Evolutionary conservation across 1,140 invertebrate genomes (phyloP), one percentile per base, ranked within the genome.

Genomic region (Megalopta genalis): DNA sequence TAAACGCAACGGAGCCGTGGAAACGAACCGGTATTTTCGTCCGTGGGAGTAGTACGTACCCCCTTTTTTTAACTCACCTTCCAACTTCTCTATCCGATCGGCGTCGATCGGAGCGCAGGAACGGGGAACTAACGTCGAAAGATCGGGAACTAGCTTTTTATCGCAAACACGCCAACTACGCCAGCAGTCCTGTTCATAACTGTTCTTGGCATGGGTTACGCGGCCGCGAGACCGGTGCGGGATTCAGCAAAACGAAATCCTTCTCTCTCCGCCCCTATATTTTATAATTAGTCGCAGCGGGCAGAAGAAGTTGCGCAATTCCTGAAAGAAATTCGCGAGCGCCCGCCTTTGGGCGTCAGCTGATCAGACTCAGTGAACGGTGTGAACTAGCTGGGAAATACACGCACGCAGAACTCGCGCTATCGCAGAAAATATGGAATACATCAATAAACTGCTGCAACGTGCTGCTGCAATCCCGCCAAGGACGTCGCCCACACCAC

Each of bases 281-380:
- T 84, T 90, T 90, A 90, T 90, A 86, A 89, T 90, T 90, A 90
- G 88, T 82, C 76, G 23, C 32, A 82, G 85, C 83, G 66, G 64
- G 68, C 82, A 65, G 49, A 70, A 83, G 21, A 66, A 81, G 80
- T 90, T 90, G 88, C 89, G 89, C 86, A 90, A 90, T 89, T 88
- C 77, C 74, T 73, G 75, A 77, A 77, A 83, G 80, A 88, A 89
- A 89, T 83, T 78, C 62, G 74, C 72, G 83, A 76, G 57, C 63
- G 71, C 73, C 62, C 21, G 63, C 39, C n/a, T n/a, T 63, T n/a
- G 23, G n/a, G 12, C n/a, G 81, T 87, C 86, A 88, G 86, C 82
- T 88, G 88, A 87, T 79, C 32, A 52, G 14, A n/a, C n/a, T 23
- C 78, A 81, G 75, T 77, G 62, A 74, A 66, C 59, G 9, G 39